A percentile compares a stretch with the other conserved stretches of the same genome.
Conservation (phyloP, 2,888 invertebrate species). For the Megastigmus dorsalis region DNA sequence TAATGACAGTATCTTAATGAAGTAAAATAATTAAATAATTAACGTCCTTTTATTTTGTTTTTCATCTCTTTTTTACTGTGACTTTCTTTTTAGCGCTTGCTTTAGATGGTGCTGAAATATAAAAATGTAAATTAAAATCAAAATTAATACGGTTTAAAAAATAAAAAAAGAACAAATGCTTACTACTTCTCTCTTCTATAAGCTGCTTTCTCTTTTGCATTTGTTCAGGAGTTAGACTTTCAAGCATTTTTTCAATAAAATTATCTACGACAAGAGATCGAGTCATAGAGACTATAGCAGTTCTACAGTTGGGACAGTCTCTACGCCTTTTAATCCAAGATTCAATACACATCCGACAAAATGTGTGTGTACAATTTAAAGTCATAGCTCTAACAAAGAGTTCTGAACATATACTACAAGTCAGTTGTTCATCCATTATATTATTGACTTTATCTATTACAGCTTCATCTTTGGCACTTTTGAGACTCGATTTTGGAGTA, state of each 20-base stretch:
- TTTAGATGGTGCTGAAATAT: slow-evolving; percentile 26
- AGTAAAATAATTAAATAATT: too few species aligned
- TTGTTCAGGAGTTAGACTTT: slow-evolving; percentile 79
- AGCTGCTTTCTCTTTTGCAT: slow-evolving; percentile 77
- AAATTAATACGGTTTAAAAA: background rate
- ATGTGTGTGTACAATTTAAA: slow-evolving; percentile 84
- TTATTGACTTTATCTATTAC: slow-evolving; percentile 75
- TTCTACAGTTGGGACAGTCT: slow-evolving; percentile 84
- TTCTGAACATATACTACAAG: slow-evolving; percentile 86
- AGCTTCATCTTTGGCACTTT: slow-evolving; percentile 41
- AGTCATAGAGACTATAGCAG: slow-evolving; percentile 76
- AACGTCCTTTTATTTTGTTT: background rate
- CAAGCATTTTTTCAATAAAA: slow-evolving; percentile 83
- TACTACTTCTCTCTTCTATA: slow-evolving; percentile 64
- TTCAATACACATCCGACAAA: slow-evolving; percentile 83
- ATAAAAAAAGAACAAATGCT: too few species aligned
- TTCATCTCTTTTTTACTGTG: slow-evolving; percentile 2
- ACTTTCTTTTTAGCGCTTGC: background rate
- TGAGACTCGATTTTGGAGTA: slow-evolving; percentile 55
- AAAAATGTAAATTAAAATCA: slow-evolving; percentile 1
- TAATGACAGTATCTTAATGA: too few species aligned
- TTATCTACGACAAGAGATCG: slow-evolving; percentile 82
- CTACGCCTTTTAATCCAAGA: slow-evolving; percentile 82
- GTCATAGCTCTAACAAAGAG: slow-evolving; percentile 83
- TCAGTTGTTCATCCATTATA: slow-evolving; percentile 82